These are phyloP conservation scores for Pammene fasciana DNA, from an alignment of 2,888 invertebrate species.

Conservation along the genomic window DNA sequence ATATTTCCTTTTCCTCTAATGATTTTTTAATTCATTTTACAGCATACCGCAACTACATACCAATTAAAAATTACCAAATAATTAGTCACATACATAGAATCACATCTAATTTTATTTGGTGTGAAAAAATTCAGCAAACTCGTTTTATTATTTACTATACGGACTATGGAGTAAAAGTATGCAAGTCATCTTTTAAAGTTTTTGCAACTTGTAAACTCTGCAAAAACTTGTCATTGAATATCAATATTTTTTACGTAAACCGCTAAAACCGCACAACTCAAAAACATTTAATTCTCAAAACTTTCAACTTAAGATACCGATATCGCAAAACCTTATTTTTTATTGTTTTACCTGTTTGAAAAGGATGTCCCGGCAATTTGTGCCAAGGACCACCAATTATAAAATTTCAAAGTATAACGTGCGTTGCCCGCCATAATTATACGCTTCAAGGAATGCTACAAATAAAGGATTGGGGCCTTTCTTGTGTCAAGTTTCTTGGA, in stretches of 20 bases:
- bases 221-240: background rate
- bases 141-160: too few relatives aligned
- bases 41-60: too few relatives aligned
- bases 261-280: constrained; percentile 32
- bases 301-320: constrained; percentile 26
- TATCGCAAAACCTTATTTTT: constrained; percentile 38
- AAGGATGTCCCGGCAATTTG: constrained; percentile 64
- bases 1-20: too few relatives aligned
- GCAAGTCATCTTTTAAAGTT: background rate
- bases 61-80: too few relatives aligned
- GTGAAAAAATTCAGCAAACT: too few relatives aligned
- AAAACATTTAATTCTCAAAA: constrained; percentile 17
- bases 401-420: constrained; percentile 62
- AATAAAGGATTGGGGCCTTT: constrained; percentile 40
- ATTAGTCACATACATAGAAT: too few relatives aligned
- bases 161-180: background rate
- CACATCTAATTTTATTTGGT: too few relatives aligned
- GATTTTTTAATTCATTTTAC: too few relatives aligned
- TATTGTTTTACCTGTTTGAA: constrained; percentile 44
- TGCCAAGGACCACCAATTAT: constrained; percentile 65
- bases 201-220: background rate
- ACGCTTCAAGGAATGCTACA: constrained; percentile 36
- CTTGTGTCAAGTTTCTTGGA: constrained; percentile 39
- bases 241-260: background rate
- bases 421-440: constrained; percentile 48